phyloP scores from a whole-genome alignment of 2,797 vertebrate species.

The Tapirus indicus region DNA sequence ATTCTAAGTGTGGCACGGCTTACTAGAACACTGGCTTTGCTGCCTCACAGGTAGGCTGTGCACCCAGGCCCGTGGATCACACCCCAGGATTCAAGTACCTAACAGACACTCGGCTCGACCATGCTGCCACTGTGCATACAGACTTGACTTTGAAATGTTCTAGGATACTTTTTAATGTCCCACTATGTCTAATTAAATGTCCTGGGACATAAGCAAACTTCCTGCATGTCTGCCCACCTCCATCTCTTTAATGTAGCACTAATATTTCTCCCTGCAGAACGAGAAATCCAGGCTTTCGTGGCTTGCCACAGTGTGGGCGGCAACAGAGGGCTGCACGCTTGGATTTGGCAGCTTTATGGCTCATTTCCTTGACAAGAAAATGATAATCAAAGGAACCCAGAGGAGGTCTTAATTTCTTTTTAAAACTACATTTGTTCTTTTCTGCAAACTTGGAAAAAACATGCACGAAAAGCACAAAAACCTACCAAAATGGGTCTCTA shows the following conservation, averaged over 20 bases:
- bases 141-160: neutral
- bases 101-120: neutral
- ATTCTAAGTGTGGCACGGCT: neutral
- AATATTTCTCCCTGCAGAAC: neutral
- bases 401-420: neutral
- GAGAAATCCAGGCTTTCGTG: accelerated
- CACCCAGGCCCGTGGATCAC: accelerated
- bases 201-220: neutral
- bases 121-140: neutral
- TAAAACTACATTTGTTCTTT: neutral
- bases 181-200: neutral
- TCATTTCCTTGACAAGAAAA: neutral
- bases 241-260: neutral
- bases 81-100: neutral
- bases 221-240: neutral
- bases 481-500: neutral
- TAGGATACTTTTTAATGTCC: neutral
- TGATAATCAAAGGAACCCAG: neutral
- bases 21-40: neutral
- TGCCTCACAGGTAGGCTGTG: neutral
- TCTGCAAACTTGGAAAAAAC: neutral
- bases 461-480: neutral
- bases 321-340: neutral
- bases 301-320: accelerated
- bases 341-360: neutral